Percentiles rank a stretch among this genome's conserved stretches.
phyloP scores from a whole-genome alignment of 2,113 vertebrate genomes.

The Microtus ochrogaster region DNA sequence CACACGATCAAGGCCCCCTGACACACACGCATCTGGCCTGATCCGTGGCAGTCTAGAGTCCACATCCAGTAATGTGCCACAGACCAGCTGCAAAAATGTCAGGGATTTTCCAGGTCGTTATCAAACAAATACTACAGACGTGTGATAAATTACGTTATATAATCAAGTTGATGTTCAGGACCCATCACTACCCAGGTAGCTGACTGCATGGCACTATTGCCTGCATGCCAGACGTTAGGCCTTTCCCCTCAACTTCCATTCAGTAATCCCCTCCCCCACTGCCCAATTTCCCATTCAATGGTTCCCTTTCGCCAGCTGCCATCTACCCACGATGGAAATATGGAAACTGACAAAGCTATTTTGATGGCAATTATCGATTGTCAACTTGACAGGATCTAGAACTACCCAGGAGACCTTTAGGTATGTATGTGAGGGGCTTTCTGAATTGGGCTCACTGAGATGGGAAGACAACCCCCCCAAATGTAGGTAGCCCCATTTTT shows the following conservation, averaged over 20 bases:
- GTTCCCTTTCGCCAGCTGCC: too few species aligned
- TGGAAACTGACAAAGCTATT: neutral
- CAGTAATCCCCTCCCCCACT: neutral
- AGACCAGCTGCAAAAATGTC: neutral
- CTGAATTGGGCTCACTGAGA: neutral
- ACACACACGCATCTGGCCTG: neutral
- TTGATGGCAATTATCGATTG: neutral
- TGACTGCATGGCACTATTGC: neutral
- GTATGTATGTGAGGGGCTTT: neutral
- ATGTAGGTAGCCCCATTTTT: neutral
- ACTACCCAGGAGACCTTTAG: neutral
- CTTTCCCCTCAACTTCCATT: neutral
- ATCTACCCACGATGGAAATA: rapidly evolving
- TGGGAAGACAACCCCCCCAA: neutral
- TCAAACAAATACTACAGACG: neutral
- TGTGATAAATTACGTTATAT: neutral
- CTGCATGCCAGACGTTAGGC: neutral
- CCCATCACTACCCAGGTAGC: neutral
- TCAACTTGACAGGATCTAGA: neutral
- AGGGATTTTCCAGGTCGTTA: neutral
- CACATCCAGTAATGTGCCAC: neutral
- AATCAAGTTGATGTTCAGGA: neutral
- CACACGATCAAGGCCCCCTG: rapidly evolving
- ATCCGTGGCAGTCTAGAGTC: neutral
- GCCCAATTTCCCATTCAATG: neutral